phyloP scores from a whole-genome alignment of 2,113 vertebrate species.

The Aleadryas rufinucha region DNA sequence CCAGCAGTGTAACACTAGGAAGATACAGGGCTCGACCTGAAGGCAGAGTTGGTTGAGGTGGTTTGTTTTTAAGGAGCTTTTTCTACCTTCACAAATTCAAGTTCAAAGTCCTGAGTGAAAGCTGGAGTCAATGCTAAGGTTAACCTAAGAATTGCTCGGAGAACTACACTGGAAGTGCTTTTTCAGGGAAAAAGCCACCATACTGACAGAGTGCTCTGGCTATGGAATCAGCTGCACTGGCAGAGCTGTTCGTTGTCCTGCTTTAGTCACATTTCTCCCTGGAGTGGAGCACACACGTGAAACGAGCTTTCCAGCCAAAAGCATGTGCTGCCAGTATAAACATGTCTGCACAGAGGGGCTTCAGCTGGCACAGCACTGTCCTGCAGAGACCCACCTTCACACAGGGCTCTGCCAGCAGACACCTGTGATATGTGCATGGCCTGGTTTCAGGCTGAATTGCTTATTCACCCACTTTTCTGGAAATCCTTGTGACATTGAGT shows the following conservation, averaged over 20 bases:
- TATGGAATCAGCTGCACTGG: neutral
- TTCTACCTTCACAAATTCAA: neutral
- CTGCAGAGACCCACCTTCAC: neutral
- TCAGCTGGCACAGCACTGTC: neutral
- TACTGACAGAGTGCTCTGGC: neutral
- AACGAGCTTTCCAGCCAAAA: neutral
- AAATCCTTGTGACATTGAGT: neutral
- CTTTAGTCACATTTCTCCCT: neutral
- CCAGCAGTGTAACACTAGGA: rapidly evolving
- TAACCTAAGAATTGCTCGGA: neutral
- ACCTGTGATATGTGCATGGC: neutral
- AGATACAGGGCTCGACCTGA: neutral
- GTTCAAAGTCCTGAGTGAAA: neutral
- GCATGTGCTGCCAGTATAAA: neutral
- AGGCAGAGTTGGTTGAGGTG: neutral
- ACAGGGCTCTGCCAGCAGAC: neutral
- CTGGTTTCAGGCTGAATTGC: neutral
- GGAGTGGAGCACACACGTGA: neutral
- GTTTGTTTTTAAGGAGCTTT: neutral
- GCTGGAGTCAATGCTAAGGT: neutral
- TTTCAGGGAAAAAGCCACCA: neutral
- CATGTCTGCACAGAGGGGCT: neutral
- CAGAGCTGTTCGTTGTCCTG: constrained; percentile 7
- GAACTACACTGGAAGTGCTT: neutral
- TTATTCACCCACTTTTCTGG: neutral